These are phyloP conservation scores for Temnothorax unifasciatus DNA, from an alignment of 2,888 invertebrate genomes.

Conservation along the genomic window DNA sequence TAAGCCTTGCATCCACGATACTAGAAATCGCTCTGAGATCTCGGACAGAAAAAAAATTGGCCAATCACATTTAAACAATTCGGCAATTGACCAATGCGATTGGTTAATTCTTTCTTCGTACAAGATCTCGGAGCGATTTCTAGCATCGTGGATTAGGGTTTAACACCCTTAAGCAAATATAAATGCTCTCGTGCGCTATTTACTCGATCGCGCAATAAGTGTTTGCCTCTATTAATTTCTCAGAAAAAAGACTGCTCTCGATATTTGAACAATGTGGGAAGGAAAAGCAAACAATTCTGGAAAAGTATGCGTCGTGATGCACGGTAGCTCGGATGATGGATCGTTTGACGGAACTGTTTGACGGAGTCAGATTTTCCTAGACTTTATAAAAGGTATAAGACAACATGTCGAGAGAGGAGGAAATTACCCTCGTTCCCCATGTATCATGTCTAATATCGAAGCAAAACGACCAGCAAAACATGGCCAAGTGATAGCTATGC, in stretches of 20 bases:
- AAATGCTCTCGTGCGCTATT: constrained; percentile 49
- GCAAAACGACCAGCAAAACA: not conserved
- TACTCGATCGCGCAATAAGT: constrained; percentile 40
- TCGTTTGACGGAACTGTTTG: not conserved
- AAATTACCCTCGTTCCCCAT: not conserved
- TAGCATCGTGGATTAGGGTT: too few relatives aligned
- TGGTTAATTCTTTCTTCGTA: too few relatives aligned
- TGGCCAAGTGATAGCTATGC: not conserved
- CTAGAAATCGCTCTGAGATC: too few relatives aligned
- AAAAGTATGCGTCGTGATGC: not conserved
- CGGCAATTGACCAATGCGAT: too few relatives aligned
- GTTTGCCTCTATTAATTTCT: constrained; percentile 49
- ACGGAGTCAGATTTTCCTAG: not conserved
- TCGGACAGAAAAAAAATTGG: too few relatives aligned
- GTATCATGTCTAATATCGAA: not conserved
- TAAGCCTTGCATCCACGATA: too few relatives aligned
- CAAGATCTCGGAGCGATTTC: too few relatives aligned
- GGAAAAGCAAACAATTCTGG: constrained; percentile 1
- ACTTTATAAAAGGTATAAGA: not conserved
- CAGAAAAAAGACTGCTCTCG: not conserved
- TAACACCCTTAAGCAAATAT: constrained; percentile 50
- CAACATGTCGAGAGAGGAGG: not conserved
- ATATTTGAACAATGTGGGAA: not conserved
- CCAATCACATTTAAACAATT: too few relatives aligned
- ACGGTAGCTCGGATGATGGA: not conserved